phyloP scores from a whole-genome alignment of 2,797 vertebrate genomes.

The Anas bernieri region DNA sequence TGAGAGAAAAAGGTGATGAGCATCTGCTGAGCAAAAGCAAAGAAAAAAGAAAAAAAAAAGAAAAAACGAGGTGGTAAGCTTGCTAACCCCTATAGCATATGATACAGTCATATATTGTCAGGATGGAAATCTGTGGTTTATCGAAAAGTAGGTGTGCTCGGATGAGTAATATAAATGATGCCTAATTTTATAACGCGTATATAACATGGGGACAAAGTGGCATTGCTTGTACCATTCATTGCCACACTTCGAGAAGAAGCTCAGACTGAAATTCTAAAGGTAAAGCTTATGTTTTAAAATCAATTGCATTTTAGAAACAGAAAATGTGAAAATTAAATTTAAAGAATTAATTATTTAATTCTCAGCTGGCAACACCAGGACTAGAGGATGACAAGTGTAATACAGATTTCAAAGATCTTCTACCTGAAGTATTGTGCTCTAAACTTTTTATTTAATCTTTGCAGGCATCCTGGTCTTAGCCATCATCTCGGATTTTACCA shows the following conservation, averaged over 20 bases:
- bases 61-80: neutral
- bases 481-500: accelerated
- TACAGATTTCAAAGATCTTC: neutral
- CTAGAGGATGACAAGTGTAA: no score
- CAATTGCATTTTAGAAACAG: neutral
- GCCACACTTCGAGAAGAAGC: neutral
- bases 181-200: neutral
- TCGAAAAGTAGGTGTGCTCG: neutral
- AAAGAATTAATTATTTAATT: neutral
- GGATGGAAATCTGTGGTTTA: neutral
- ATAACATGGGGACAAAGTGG: neutral
- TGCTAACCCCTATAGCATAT: neutral
- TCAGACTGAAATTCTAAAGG: neutral
- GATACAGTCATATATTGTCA: neutral
- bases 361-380: neutral
- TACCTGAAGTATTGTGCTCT: neutral
- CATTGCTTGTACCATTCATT: no score
- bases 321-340: neutral
- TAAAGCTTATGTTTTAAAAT: neutral
- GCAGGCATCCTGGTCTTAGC: neutral
- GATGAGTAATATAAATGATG: neutral
- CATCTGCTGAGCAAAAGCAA: neutral
- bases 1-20: neutral
- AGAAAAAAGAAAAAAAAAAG: no score
- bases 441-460: neutral